Conservation (phyloP, 2,113 vertebrate genomes). For the Pseudolaguvia tuberculata region DNA sequence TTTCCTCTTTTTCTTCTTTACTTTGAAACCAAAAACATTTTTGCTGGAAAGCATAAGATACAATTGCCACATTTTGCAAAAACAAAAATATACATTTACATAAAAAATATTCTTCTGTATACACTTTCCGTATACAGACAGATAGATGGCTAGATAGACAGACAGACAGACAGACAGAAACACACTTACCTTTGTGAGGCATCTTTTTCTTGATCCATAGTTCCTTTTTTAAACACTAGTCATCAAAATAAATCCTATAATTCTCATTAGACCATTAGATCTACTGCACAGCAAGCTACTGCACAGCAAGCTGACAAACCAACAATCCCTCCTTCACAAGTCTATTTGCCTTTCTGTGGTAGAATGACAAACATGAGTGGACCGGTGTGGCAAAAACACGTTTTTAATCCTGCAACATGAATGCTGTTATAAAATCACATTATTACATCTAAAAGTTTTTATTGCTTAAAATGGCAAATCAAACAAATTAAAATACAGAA, state of each 20-base stretch:
- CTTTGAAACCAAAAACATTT: conserved; percentile 77
- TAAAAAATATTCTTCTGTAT: no score
- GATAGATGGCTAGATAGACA: no score
- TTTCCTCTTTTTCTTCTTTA: conserved; percentile 80
- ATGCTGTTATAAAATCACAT: not conserved
- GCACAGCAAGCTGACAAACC: not conserved
- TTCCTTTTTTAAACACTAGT: not conserved
- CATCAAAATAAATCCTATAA: not conserved
- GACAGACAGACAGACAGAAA: no score
- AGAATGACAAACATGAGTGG: conserved; percentile 40
- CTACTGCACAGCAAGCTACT: not conserved
- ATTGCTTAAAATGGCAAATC: not conserved
- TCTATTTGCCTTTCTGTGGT: conserved; percentile 50
- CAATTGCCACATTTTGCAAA: not conserved
- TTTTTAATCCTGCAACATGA: not conserved
- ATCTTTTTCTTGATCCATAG: conserved; percentile 45
- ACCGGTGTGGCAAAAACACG: conserved; percentile 3
- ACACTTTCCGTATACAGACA: no score
- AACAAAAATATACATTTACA: not conserved
- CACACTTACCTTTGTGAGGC: conserved; percentile 39
- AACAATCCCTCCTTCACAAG: conserved; percentile 19
- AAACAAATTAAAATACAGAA: not conserved
- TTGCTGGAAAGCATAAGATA: conserved; percentile 50
- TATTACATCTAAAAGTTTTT: not conserved
- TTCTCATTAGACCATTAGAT: not conserved